Base-by-base conservation (phyloP, 92 coral and sea anemone genomes). In the Siderastrea radians region DNA sequence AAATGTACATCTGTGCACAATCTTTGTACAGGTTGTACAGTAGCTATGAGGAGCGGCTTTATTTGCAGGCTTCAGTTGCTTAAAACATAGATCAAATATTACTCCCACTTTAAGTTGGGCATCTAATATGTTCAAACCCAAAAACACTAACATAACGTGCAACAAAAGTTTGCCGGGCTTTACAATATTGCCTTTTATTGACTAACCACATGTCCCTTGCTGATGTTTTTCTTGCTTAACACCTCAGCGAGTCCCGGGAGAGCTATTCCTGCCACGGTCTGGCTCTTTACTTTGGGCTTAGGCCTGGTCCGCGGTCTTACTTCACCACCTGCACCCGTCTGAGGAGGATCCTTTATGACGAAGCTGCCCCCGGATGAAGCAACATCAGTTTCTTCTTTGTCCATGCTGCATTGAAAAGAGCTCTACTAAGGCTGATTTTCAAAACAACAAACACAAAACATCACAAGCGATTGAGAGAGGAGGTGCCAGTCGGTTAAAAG, bases 221-320 rank as follows among this genome's bases (percentile, higher is more conserved):
- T 48, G 57, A 87, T 61, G 49, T 92, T 90, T 89, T 86, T 93
- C 93, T 87, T 95, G 78, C 82, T 93, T 67, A 93, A 74, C n/a
- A 90, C 97, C 52, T 98, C 98, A 6, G 94, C 98, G 43, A 98
- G 86, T 3, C 99, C 99, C 12, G 99, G 99, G n/a, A 98, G 87
- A 63, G 93, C 95, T 44, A 98, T 89, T 15, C 98, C 99, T 10
- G 98, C 88, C 49, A 92, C 94, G 44, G 92, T 92, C 78, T 94
- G 93, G 82, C 93, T 93, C 87, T 94, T 98, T 73, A 89, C 55
- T 45, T 80, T 86, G 44, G 98, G 91, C 82, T 95, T 93, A 47
- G 98, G 95, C 11, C 81, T 79, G 66, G 78, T 50, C 44, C 96
- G 74, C n/a, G 94, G 94, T 59, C 83, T 88, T 70, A 94, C 45